Evolutionary conservation across 2,888 invertebrate genomes (phyloP).

Genomic region (Drosophila ustulata): DNA sequence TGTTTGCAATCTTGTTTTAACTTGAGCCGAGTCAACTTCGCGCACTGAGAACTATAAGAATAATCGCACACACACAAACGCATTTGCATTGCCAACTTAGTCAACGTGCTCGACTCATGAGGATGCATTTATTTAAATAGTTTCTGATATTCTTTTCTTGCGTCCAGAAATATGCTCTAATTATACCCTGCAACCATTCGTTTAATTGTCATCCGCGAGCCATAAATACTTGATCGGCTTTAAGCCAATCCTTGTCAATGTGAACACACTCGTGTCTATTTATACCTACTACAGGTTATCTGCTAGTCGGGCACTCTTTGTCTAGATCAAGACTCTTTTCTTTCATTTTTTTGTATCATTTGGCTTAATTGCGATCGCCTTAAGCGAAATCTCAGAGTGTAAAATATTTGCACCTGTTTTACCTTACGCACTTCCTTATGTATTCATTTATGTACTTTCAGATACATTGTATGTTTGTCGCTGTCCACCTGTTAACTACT

Average conservation of each 20-base stretch:
- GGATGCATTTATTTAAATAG: conserved; percentile 15
- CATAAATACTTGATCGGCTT: conserved; percentile 10
- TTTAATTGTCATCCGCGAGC: conserved; percentile 16
- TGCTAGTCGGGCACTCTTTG: conserved; percentile 15
- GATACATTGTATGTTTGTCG: conserved; percentile 1
- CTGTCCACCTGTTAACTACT: conserved; percentile 27
- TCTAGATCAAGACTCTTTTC: conserved; percentile 8
- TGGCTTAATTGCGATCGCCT: conserved; percentile 28
- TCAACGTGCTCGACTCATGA: conserved; percentile 7
- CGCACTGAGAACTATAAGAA: conserved; percentile 13
- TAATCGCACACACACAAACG: conserved; percentile 10
- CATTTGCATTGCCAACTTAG: conserved; percentile 15
- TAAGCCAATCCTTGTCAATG: conserved; percentile 3
- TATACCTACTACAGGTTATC: conserved; percentile 19
- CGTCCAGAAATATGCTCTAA: conserved; percentile 12
- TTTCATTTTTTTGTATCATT: conserved; percentile 34
- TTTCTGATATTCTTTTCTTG: conserved; percentile 6
- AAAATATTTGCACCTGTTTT: conserved; percentile 44
- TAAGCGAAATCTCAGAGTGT: conserved; percentile 35
- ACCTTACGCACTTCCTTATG: conserved; percentile 31
- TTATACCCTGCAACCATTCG: conserved; percentile 26
- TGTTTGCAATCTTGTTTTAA: conserved; percentile 45
- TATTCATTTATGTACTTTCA: conserved; percentile 5
- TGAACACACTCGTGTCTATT: conserved; percentile 6
- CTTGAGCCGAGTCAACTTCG: conserved; percentile 13